Evolutionary conservation across 2,797 vertebrate genomes (phyloP).

Genomic region (Peromyscus attwateri): DNA sequence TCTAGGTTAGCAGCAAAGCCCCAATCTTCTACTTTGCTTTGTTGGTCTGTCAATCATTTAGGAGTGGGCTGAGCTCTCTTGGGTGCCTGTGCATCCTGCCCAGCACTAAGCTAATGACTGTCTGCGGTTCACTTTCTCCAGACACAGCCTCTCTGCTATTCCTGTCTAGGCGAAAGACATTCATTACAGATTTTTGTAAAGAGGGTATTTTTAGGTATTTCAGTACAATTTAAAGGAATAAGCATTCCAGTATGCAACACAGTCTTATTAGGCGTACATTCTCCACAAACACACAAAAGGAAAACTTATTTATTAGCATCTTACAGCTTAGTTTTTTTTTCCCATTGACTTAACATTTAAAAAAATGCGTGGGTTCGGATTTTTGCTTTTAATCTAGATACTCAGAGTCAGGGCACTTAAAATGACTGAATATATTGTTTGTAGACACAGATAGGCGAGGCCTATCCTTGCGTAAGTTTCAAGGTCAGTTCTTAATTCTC

Average conservation of each 20-base stretch:
- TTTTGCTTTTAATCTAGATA: constrained; percentile 21
- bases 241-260: constrained; percentile 84
- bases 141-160: constrained; percentile 49
- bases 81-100: not conserved
- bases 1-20: not conserved
- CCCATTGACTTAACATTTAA: constrained; percentile 66
- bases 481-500: constrained; percentile 19
- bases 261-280: constrained; percentile 90
- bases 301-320: constrained; percentile 82
- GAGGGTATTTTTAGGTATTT: constrained; percentile 81
- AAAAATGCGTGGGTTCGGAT: constrained; percentile 8
- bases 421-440: not conserved
- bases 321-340: constrained; percentile 71
- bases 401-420: constrained; percentile 8
- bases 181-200: constrained; percentile 55
- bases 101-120: not conserved
- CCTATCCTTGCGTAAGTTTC: constrained; percentile 18
- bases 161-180: constrained; percentile 51
- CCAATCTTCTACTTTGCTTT: not conserved
- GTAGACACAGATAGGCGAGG: not conserved
- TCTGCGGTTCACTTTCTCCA: constrained; percentile 53
- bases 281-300: constrained; percentile 45
- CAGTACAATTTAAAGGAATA: constrained; percentile 80
- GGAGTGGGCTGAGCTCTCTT: not conserved
- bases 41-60: not conserved